Evolutionary conservation across 2,797 vertebrate species (phyloP), one percentile per base, ranked within the genome.

Genomic region (Chelon auratus): DNA sequence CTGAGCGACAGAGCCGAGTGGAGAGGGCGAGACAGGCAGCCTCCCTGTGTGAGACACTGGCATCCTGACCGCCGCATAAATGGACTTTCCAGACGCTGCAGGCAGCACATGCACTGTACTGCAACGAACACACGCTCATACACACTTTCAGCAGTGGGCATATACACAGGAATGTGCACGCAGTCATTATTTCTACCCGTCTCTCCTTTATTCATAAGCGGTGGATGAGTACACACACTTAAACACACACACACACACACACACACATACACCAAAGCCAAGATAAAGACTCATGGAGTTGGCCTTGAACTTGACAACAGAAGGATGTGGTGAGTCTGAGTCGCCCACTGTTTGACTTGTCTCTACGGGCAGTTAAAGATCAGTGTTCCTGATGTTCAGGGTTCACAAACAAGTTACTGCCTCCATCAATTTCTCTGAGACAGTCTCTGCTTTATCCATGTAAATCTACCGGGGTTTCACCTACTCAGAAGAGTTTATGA

Each of bases 241-340:
- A 50, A 57, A 77, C 53, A 72, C 18, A 71, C 57, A 72, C 47
- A 50, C 61, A 61, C 24, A 70, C n/a, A n/a, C 48, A 63, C 64
- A 73, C 68, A 61, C 40, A 48, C 75, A 62, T 59, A 72, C 47
- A 66, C 20, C 42, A 47, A 57, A 86, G 86, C 77, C 87, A 85
- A 88, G 87, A 88, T 87, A 83, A 89, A 90, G 86, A 86, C 80
- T 73, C 73, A 83, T 72, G 87, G 86, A 78, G 75, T 74, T 80
- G 88, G 86, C 91, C 92, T 93, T 93, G 60, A 70, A 76, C 83
- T 88, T 67, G 57, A 90, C 91, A 91, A 92, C 89, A 88, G 89
- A 90, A 89, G 92, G 91, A 91, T 90, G 85, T 87, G 82, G 83
- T 78, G 80, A 81, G 87, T 89, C 74, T 86, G 82, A 82, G 87